These are phyloP conservation scores for Rhorus exstirpatorius DNA, from an alignment of 2,888 invertebrate genomes.

Conservation along the genomic window DNA sequence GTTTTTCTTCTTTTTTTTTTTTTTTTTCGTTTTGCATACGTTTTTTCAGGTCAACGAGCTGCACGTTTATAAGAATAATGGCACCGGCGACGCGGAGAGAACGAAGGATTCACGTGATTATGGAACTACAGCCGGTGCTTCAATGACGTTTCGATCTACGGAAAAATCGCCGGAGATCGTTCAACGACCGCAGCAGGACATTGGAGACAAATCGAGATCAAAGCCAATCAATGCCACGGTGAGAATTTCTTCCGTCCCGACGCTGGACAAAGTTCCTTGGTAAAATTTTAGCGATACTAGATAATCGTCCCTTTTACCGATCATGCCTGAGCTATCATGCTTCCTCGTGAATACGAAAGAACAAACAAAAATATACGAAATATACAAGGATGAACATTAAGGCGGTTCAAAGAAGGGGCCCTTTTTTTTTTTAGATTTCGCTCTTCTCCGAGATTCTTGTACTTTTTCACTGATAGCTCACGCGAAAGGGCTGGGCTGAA, in stretches of 20 bases:
- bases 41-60: slow-evolving; percentile 58
- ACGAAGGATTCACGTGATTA: background rate
- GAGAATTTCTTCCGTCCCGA: slow-evolving; percentile 51
- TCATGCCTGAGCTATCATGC: background rate
- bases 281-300: slow-evolving; percentile 50
- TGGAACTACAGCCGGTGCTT: background rate
- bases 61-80: slow-evolving; percentile 47
- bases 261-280: slow-evolving; percentile 53
- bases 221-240: slow-evolving; percentile 38
- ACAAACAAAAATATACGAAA: too few species aligned
- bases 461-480: too few species aligned
- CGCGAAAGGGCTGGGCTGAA: too few species aligned
- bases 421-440: too few species aligned
- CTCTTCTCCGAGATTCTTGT: too few species aligned
- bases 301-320: background rate
- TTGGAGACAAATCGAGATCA: slow-evolving; percentile 18
- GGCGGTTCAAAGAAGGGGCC: too few species aligned
- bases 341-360: too few species aligned
- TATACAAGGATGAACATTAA: too few species aligned
- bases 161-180: slow-evolving; percentile 10
- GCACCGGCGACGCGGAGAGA: background rate
- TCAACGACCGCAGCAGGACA: background rate
- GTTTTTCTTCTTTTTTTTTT: background rate
- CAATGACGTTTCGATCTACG: background rate
- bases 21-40: background rate